These are phyloP conservation scores for Mimas tiliae DNA, from an alignment of 2,888 invertebrate genomes.

Conservation along the genomic window DNA sequence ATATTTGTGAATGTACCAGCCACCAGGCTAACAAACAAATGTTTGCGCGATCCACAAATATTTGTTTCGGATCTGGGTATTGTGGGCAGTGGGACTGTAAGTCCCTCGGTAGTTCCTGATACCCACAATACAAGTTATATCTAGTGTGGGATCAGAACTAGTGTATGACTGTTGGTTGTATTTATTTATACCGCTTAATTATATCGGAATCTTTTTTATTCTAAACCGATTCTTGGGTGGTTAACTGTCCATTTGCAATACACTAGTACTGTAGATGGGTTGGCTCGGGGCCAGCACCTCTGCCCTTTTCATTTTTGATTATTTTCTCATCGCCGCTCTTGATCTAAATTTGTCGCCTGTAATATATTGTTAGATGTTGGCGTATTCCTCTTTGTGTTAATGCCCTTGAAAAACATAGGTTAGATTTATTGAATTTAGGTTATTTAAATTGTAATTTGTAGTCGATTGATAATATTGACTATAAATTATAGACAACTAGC, in stretches of 20 bases:
- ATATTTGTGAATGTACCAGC: not conserved
- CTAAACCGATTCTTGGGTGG: not conserved
- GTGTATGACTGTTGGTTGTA: too few relatives aligned
- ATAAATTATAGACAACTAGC: too few relatives aligned
- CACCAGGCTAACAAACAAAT: too few relatives aligned
- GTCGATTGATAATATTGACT: too few relatives aligned
- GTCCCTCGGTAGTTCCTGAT: too few relatives aligned
- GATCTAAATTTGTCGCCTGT: slow-evolving; percentile 12
- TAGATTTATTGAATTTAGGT: not conserved
- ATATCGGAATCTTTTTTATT: not conserved
- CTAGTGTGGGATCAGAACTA: too few relatives aligned
- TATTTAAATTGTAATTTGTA: too few relatives aligned
- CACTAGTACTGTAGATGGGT: too few relatives aligned
- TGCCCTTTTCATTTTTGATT: slow-evolving; percentile 39
- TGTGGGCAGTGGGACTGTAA: too few relatives aligned
- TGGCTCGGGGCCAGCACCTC: slow-evolving; percentile 39
- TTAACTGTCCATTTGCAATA: not conserved
- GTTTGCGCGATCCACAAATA: too few relatives aligned
- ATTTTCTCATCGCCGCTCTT: slow-evolving; percentile 29
- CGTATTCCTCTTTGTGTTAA: not conserved
- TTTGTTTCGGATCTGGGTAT: too few relatives aligned
- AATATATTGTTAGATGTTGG: slow-evolving; percentile 20
- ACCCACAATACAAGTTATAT: too few relatives aligned
- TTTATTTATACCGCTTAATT: not conserved
- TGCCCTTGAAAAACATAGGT: not conserved